These are phyloP conservation scores for Oedothorax gibbosus DNA, from an alignment of 1,140 invertebrate species.

Conservation along the genomic window DNA sequence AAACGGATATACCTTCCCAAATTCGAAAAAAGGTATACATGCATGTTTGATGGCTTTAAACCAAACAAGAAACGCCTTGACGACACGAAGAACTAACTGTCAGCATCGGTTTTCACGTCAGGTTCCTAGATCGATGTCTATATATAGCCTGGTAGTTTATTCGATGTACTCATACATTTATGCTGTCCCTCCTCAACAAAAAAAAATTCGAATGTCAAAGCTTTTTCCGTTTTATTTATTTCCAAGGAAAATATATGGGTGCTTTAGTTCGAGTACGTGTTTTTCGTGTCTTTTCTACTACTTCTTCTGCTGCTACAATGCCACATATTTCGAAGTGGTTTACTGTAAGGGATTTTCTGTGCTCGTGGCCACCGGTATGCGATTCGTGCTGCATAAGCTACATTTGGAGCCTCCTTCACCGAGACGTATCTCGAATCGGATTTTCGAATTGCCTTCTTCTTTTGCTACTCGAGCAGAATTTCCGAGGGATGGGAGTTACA, in stretches of 20 bases:
- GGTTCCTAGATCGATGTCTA: constrained; percentile 28
- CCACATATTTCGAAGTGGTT: constrained; percentile 47
- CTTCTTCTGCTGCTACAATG: constrained; percentile 14
- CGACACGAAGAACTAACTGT: constrained; percentile 50
- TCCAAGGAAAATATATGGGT: constrained; percentile 31
- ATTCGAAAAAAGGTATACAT: constrained; percentile 10
- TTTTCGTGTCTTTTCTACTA: constrained; percentile 23
- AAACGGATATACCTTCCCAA: not conserved
- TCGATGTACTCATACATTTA: constrained; percentile 21
- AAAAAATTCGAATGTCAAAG: constrained; percentile 54
- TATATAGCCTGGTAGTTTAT: constrained; percentile 2
- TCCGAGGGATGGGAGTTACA: not conserved
- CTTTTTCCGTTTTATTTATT: constrained; percentile 54
- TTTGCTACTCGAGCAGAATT: not conserved
- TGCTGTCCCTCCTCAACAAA: constrained; percentile 7
- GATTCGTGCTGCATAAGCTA: constrained; percentile 45
- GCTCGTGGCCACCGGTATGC: too few relatives aligned
- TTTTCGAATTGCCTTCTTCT: constrained; percentile 21
- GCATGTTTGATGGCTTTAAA: constrained; percentile 34
- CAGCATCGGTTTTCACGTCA: constrained; percentile 6
- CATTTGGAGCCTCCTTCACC: not conserved
- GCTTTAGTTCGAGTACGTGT: constrained; percentile 40
- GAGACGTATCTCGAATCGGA: constrained; percentile 26
- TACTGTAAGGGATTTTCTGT: not conserved
- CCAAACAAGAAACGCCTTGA: constrained; percentile 21